phyloP scores from a whole-genome alignment of 2,113 vertebrate species.

The Ondatra zibethicus region DNA sequence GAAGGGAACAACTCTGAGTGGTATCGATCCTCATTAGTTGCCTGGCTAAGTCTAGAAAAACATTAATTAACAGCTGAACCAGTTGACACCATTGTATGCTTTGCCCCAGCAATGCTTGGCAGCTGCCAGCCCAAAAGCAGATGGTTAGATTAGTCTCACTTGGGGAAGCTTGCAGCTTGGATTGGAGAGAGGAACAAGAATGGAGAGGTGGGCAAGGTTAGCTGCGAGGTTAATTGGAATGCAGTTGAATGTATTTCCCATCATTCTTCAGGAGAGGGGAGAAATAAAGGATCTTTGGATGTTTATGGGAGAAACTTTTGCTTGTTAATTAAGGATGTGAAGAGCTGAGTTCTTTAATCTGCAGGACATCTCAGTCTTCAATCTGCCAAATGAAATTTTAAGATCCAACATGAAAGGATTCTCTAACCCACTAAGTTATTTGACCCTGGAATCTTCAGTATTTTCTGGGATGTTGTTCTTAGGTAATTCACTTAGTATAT shows the following conservation, averaged over 20 bases:
- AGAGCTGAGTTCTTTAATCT: constrained; percentile 10
- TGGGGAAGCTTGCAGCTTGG: not conserved
- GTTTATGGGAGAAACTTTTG: not conserved
- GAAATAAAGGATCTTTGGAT: not conserved
- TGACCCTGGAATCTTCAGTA: not conserved
- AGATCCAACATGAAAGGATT: not conserved
- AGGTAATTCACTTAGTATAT: not conserved
- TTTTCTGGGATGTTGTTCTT: not conserved
- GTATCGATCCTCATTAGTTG: not conserved
- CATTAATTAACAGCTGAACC: constrained; percentile 11
- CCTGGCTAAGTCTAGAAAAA: constrained; percentile 24
- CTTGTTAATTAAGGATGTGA: not conserved
- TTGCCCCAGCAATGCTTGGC: not conserved
- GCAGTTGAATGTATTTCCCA: not conserved
- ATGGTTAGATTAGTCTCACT: not conserved
- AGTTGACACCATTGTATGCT: not conserved
- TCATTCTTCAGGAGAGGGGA: not conserved
- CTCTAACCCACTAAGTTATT: not conserved
- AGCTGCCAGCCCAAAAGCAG: not conserved
- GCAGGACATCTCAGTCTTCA: not conserved
- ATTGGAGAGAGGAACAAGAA: not conserved
- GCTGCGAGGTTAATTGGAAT: not conserved
- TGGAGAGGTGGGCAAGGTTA: not conserved
- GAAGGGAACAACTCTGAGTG: not conserved
- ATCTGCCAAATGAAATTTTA: constrained; percentile 16